Percentiles rank a stretch among this genome's conserved stretches.
These are phyloP conservation scores for Cerceris ruficornis DNA, from an alignment of 2,888 invertebrate species.

Conservation along the genomic window DNA sequence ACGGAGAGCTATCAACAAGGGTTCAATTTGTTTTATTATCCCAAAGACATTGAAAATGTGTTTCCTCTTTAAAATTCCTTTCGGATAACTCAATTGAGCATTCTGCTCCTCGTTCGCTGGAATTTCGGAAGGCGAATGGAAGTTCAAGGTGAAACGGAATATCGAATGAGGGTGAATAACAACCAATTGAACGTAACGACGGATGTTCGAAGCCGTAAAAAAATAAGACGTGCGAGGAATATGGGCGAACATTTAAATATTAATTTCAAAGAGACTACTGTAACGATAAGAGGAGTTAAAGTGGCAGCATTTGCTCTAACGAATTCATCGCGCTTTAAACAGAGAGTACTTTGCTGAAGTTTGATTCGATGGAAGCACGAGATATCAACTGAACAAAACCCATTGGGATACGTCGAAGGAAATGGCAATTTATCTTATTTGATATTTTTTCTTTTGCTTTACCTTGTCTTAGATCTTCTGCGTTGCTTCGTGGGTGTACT, in stretches of 20 bases:
- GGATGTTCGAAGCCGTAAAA: slow-evolving; percentile 27
- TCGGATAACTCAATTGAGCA: not conserved
- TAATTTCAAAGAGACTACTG: not conserved
- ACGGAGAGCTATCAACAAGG: no score
- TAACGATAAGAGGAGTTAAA: not conserved
- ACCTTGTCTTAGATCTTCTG: not conserved
- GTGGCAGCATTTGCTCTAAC: not conserved
- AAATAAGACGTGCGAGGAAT: not conserved
- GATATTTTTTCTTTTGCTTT: slow-evolving; percentile 23
- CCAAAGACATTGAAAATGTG: not conserved
- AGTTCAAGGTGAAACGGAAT: slow-evolving; percentile 17
- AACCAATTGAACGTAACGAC: slow-evolving; percentile 5
- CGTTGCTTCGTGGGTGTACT: slow-evolving; percentile 1
- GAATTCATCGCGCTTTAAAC: slow-evolving; percentile 24
- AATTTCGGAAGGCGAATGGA: slow-evolving; percentile 4
- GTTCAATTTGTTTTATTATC: no score
- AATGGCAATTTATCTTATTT: slow-evolving; percentile 44
- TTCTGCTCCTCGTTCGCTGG: not conserved
- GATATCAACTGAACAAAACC: slow-evolving; percentile 33
- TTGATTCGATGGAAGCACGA: slow-evolving; percentile 8
- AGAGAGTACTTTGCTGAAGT: slow-evolving; percentile 13
- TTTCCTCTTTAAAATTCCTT: not conserved
- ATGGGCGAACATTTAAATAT: not conserved
- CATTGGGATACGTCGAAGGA: slow-evolving; percentile 28
- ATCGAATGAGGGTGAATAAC: slow-evolving; percentile 5